Evolutionary conservation across 2,888 invertebrate species (phyloP).

Genomic region (Athripsodes cinereus): DNA sequence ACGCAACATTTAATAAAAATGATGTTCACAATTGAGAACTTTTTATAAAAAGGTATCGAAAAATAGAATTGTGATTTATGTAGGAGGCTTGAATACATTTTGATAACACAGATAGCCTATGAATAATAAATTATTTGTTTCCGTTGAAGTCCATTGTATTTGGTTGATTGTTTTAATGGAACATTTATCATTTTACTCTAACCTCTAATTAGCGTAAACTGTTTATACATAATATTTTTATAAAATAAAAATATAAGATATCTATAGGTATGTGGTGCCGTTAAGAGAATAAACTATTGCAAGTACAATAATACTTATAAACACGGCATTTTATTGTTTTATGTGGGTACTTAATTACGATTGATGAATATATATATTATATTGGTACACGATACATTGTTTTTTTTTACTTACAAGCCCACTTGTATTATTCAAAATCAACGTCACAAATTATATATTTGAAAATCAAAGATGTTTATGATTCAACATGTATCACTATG

Average conservation of each 20-base stretch:
- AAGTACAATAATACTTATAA: not conserved
- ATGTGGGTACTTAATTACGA: slow-evolving; percentile 18
- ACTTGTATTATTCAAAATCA: too few relatives aligned
- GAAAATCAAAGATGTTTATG: too few relatives aligned
- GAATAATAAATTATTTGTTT: slow-evolving; percentile 25
- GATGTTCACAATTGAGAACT: not conserved
- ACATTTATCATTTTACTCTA: slow-evolving; percentile 26
- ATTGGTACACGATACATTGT: too few relatives aligned
- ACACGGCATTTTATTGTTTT: slow-evolving; percentile 18
- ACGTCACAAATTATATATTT: too few relatives aligned
- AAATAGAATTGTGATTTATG: too few relatives aligned
- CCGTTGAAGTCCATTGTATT: slow-evolving; percentile 23
- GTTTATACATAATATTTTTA: slow-evolving; percentile 13
- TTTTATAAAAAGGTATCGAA: too few relatives aligned
- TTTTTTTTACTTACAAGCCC: too few relatives aligned
- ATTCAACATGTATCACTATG: too few relatives aligned
- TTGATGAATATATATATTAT: too few relatives aligned
- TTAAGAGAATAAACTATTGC: too few relatives aligned
- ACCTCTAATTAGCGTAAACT: slow-evolving; percentile 24
- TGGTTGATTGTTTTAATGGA: slow-evolving; percentile 27
- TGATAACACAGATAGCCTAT: not conserved
- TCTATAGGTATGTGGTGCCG: too few relatives aligned
- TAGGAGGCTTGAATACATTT: slow-evolving; percentile 16
- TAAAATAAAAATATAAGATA: not conserved
- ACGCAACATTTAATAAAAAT: not conserved